phyloP scores from a whole-genome alignment of 2,797 vertebrate genomes.

The Pangasius sanitwongsei region DNA sequence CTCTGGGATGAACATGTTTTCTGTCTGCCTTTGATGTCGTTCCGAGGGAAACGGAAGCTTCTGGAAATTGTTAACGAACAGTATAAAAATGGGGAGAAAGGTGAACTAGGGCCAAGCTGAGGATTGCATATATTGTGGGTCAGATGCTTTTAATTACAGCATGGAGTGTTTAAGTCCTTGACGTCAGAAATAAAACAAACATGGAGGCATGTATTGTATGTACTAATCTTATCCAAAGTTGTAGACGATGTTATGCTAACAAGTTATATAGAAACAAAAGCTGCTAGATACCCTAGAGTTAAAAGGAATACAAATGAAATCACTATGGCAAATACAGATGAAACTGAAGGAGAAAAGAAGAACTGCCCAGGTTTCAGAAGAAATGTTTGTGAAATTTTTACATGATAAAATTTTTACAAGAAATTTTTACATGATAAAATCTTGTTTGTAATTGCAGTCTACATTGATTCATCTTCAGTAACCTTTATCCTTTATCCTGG shows the following conservation, averaged over 20 bases:
- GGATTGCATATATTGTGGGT: slow-evolving; percentile 19
- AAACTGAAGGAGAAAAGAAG: neutral
- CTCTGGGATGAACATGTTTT: slow-evolving; percentile 30
- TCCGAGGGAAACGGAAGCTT: slow-evolving; percentile 47
- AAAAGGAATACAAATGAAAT: neutral
- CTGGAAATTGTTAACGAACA: slow-evolving; percentile 51
- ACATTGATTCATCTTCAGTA: neutral
- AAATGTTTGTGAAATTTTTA: no score
- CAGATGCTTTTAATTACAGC: neutral
- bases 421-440: no score
- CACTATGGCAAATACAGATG: neutral
- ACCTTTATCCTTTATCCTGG: neutral
- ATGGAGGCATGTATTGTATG: neutral
- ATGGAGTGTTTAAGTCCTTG: neutral
- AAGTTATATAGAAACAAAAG: neutral
- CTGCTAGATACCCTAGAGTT: neutral
- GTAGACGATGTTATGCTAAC: neutral
- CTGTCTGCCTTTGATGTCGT: slow-evolving; percentile 53
- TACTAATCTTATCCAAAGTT: neutral
- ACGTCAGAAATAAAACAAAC: neutral
- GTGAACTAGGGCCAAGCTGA: neutral
- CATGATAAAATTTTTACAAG: no score
- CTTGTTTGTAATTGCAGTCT: neutral
- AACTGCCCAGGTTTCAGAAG: neutral
- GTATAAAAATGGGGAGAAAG: slow-evolving; percentile 8